Evolutionary conservation across 2,888 invertebrate genomes (phyloP), one percentile per base, ranked within the genome.

Genomic region (Gymnocheta viridis): DNA sequence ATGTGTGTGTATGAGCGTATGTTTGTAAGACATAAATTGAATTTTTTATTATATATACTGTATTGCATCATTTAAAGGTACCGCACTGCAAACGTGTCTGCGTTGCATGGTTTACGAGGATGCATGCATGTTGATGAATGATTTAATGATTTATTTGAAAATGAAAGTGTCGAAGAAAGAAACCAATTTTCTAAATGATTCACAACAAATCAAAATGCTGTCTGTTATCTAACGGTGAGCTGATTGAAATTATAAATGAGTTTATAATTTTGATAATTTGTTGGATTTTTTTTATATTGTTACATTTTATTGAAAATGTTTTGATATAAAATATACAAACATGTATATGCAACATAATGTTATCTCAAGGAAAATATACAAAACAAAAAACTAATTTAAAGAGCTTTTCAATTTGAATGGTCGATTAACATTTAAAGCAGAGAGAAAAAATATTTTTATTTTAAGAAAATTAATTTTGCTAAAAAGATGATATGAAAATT

Each of bases 51-150:
- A 2, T 4, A 44, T 22, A n/a, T 29, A 51, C 12, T n/a, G 29
- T 54, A 54, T 76, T 76, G 67, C 66, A 76, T 76, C 56, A 76
- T 56, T 47, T 66, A n/a, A 12, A n/a, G 44, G 12, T 66, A 35
- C 44, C 17, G 32, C 35, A 1, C 17, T 32, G 6, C 17, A 32
- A 49, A 14, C 38, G 17, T 54, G 27, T n/a, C 27, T 29, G 56
- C 17, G 2, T 41, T 24, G 35, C 17, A 19, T 41, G 54, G 17
- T 7, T 56, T 32, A 10, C 2, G 32, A 32, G 56, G 29, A 32
- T 32, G 32, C 10, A 17, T 32, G 32, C 56, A 14, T 32, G 29
- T 7, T 17, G 32, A 17, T 17, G n/a, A 17, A 17, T 17, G 17
- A 17, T 10, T 32, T 17, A 29, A 69, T 35, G 38, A 54, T 69